Base-by-base conservation (phyloP, 2,113 vertebrate genomes). In the Pygoscelis antarcticus region DNA sequence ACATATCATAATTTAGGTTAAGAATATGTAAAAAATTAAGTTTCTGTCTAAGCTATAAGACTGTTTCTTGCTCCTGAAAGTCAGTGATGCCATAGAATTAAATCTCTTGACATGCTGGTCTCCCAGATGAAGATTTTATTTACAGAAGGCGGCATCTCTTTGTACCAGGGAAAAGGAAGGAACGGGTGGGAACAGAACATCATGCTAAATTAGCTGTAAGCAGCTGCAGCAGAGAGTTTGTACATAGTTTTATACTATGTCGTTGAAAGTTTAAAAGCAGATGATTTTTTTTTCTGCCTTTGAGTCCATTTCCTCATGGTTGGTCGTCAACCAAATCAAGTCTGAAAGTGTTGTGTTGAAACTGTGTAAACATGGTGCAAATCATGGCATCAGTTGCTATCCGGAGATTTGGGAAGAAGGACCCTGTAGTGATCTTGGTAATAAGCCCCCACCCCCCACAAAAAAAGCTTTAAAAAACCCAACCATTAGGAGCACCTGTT, bases 171-270 rank as follows among this genome's bases (percentile, higher is more conserved):
- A 55, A 75, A 69, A 74, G 40, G 36, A 64, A 64, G 42, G 30
- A 58, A 22, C 34, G 62, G 36, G 38, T 87, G 40, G 51, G 25
- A 91, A 10, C 16, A 46, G 62, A 65, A 10, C 32, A 17, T 22
- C 6, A 5, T 55, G 23, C 29, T 26, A 34, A 58, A 46, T 51
- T 29, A 54, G 19, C 23, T 54, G 6, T 40, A 57, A 79, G 34
- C 5, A 12, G 6, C 34, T 60, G 44, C 26, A 69, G n/a, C 47
- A 62, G 60, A 40, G 27, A 54, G 8, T 62, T 71, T 46, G 4
- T 7, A 1, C 0, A 0, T 9, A 29, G 20, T 10, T 66, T 52
- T 61, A 65, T 11, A 6, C 49, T 26, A 10, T 13, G 4, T 5
- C 36, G 23, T 3, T 83, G 29, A 27, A 80, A 62, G 32, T 11